Evolutionary conservation across 2,797 vertebrate species (phyloP).

Genomic region (Mallotus villosus): DNA sequence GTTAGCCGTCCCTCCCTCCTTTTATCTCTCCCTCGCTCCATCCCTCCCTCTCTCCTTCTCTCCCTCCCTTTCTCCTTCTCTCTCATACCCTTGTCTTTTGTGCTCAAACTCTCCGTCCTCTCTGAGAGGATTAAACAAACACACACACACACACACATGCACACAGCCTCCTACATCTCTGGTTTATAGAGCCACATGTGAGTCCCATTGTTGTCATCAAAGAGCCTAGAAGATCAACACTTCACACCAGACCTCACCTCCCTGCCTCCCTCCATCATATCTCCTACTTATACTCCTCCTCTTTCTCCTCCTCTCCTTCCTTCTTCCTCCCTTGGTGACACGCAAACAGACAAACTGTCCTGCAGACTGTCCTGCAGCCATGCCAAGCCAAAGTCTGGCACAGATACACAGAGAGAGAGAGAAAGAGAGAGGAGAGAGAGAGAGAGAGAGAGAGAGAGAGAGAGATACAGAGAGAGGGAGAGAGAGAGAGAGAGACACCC

Average conservation of each 20-base stretch:
- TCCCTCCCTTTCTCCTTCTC: too few relatives aligned
- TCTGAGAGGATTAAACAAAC: background rate
- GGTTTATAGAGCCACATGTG: conserved; percentile 94
- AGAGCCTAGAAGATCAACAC: background rate
- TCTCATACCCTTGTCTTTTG: too few relatives aligned
- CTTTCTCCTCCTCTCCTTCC: too few relatives aligned
- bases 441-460: conserved; percentile 38
- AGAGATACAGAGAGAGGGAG: conserved; percentile 4
- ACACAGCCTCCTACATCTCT: conserved; percentile 97
- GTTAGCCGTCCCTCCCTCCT: background rate
- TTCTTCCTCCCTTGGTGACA: too few relatives aligned
- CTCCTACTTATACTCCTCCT: conserved; percentile 86
- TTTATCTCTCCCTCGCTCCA: background rate
- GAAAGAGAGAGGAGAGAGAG: too few relatives aligned
- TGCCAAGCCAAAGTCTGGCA: too few relatives aligned
- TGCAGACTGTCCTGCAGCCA: too few relatives aligned
- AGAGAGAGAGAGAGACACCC: conserved; percentile 35
- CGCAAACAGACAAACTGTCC: conserved; percentile 82
- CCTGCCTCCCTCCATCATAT: conserved; percentile 60
- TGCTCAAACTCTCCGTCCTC: too few relatives aligned
- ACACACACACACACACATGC: conserved; percentile 13
- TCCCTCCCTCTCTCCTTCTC: too few relatives aligned
- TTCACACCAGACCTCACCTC: conserved; percentile 56
- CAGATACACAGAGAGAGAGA: too few relatives aligned
- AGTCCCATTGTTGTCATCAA: background rate